These are phyloP conservation scores for Nannoperca australis DNA, from an alignment of 2,797 vertebrate species.

Conservation along the genomic window DNA sequence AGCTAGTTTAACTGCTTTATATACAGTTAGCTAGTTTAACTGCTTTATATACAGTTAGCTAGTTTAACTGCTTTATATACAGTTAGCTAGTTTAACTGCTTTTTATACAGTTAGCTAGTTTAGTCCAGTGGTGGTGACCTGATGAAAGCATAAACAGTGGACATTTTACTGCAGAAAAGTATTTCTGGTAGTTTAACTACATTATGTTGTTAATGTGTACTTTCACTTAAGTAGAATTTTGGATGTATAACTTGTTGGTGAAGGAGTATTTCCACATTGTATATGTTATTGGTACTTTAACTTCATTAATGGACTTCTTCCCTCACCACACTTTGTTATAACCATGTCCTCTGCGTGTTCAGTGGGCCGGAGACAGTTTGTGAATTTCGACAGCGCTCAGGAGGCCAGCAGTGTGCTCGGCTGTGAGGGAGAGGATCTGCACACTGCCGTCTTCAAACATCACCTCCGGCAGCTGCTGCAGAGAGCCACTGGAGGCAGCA, in stretches of 20 bases:
- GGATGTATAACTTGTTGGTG: not conserved
- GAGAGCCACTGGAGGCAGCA: constrained; percentile 82
- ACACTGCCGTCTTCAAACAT: constrained; percentile 94
- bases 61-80: too few relatives aligned
- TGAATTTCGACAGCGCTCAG: constrained; percentile 90
- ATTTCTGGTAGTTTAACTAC: too few relatives aligned
- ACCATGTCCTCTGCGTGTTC: constrained; percentile 4
- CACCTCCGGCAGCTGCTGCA: constrained; percentile 92
- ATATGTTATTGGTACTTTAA: too few relatives aligned
- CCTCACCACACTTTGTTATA: not conserved
- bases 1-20: too few relatives aligned
- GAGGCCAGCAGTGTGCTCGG: constrained; percentile 88
- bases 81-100: too few relatives aligned
- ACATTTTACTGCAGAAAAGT: too few relatives aligned
- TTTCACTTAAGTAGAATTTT: not conserved
- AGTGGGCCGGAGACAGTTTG: constrained; percentile 96
- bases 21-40: too few relatives aligned
- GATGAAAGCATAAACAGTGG: too few relatives aligned
- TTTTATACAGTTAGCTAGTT: too few relatives aligned
- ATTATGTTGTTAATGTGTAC: too few relatives aligned
- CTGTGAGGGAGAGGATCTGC: constrained; percentile 92
- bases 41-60: too few relatives aligned
- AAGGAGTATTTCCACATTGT: not conserved
- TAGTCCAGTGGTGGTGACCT: too few relatives aligned
- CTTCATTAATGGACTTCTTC: not conserved